Evolutionary conservation across 2,113 vertebrate species (phyloP).

Genomic region (Eulacestoma nigropectus): DNA sequence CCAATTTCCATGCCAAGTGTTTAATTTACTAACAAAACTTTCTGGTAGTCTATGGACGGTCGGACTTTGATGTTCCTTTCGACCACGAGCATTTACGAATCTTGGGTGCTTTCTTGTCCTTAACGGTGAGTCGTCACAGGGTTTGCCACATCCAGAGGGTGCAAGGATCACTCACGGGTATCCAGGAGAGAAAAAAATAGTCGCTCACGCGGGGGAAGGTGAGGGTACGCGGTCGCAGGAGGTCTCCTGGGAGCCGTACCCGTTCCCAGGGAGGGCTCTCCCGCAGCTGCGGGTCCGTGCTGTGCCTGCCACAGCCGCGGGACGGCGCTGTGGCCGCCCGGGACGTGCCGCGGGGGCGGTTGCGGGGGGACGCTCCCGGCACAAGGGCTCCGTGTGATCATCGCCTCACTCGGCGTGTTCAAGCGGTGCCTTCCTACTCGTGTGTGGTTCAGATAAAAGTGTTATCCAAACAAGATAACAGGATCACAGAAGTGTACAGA

Average conservation of each 20-base stretch:
- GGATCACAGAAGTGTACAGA: background rate
- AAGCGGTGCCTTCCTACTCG: background rate
- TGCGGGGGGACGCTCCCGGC: rapidly evolving
- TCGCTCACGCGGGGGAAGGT: rapidly evolving
- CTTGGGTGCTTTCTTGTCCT: background rate
- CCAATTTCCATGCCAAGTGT: background rate
- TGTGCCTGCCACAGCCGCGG: no score
- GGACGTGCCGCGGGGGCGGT: rapidly evolving
- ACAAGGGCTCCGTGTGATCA: background rate
- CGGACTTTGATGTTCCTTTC: background rate
- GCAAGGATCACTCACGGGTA: no score
- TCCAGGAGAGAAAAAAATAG: background rate
- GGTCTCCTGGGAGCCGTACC: background rate
- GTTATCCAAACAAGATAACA: background rate
- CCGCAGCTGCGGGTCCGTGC: rapidly evolving
- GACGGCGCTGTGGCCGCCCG: rapidly evolving
- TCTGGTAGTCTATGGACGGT: background rate
- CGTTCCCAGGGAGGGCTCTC: background rate
- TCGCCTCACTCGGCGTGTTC: background rate
- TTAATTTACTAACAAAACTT: background rate
- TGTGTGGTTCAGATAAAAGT: background rate
- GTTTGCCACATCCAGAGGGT: background rate
- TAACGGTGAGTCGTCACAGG: no score
- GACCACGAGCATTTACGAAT: background rate
- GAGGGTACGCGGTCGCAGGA: rapidly evolving